Evolutionary conservation across 2,888 invertebrate genomes (phyloP).

Genomic region (Pristionchus fissidentatus): DNA sequence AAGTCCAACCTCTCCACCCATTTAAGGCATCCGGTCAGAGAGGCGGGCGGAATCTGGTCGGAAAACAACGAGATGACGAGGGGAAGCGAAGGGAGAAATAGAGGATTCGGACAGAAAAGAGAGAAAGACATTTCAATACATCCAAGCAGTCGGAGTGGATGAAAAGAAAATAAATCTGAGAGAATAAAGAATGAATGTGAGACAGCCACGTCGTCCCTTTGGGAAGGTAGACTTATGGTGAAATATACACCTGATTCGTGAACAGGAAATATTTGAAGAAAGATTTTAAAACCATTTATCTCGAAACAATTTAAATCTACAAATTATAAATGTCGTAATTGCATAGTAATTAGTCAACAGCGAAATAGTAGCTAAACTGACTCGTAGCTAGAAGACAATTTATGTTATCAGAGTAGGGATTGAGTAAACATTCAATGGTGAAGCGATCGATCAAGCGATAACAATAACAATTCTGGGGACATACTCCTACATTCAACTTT

Average conservation of each 20-base stretch:
- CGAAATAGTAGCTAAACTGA: background rate
- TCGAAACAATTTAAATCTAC: no score
- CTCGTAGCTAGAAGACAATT: constrained; percentile 16
- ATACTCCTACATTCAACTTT: no score
- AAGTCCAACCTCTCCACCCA: background rate
- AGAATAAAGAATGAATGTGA: no score
- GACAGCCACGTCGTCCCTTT: no score
- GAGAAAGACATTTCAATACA: no score
- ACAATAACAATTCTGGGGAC: constrained; percentile 12
- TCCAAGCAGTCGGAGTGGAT: no score
- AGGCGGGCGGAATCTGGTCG: background rate
- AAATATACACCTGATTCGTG: background rate
- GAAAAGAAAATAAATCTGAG: no score
- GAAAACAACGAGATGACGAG: background rate
- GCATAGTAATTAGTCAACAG: constrained; percentile 29
- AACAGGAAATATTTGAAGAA: background rate
- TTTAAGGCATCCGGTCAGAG: no score
- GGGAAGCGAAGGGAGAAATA: background rate
- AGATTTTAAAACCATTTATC: constrained; percentile 11
- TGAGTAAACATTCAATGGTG: constrained; percentile 5
- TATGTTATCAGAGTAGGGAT: background rate
- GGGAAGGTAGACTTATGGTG: constrained; percentile 18
- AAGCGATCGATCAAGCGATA: background rate
- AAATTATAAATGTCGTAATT: no score
- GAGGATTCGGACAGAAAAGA: no score